phyloP scores from a whole-genome alignment of 2,797 vertebrate genomes.

The Takifugu rubripes region DNA sequence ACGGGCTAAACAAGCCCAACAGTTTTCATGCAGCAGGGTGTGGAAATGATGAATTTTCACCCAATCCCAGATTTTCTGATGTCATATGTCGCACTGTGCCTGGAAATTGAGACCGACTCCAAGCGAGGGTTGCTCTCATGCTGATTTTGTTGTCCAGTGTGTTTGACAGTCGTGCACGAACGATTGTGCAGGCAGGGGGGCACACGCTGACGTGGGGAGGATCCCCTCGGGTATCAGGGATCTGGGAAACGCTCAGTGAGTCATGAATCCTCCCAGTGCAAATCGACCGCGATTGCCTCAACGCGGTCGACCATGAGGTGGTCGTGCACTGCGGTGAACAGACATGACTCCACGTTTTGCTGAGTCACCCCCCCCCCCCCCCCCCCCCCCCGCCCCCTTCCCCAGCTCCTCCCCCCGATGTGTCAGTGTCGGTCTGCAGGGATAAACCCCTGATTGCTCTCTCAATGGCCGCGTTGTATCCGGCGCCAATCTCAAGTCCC shows the following conservation, averaged over 20 bases:
- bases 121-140: slow-evolving; percentile 20
- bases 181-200: slow-evolving; percentile 38
- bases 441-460: slow-evolving; percentile 32
- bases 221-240: slow-evolving; percentile 38
- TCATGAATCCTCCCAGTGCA: slow-evolving; percentile 41
- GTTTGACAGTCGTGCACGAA: slow-evolving; percentile 40
- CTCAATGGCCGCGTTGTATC: slow-evolving; percentile 44
- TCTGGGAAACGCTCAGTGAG: slow-evolving; percentile 63
- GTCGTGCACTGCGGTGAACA: slow-evolving; percentile 54
- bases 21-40: slow-evolving; percentile 28
- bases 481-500: slow-evolving; percentile 25
- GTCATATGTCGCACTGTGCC: slow-evolving; percentile 50
- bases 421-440: slow-evolving; percentile 21
- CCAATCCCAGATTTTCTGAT: slow-evolving; percentile 34
- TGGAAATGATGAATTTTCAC: slow-evolving; percentile 17
- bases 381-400: neutral
- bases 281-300: slow-evolving; percentile 56
- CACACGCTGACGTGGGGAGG: slow-evolving; percentile 39
- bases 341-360: slow-evolving; percentile 47
- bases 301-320: slow-evolving; percentile 46
- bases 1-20: neutral
- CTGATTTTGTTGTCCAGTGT: slow-evolving; percentile 49
- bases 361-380: slow-evolving; percentile 50
- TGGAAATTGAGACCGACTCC: slow-evolving; percentile 29
- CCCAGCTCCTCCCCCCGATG: neutral